phyloP scores from a whole-genome alignment of 2,797 vertebrate species.

The Pterois miles region DNA sequence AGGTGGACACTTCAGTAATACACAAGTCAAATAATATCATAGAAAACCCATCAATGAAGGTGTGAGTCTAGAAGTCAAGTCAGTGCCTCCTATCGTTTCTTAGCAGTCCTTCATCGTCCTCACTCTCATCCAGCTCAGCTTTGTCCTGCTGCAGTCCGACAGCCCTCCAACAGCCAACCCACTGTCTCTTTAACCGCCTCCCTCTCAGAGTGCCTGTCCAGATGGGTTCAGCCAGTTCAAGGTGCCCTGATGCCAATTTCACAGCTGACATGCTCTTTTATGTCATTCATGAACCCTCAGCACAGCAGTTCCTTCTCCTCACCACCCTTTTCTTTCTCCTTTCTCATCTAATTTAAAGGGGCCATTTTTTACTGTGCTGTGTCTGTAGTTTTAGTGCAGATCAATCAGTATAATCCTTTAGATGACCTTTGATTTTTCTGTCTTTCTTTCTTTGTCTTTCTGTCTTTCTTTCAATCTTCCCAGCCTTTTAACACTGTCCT shows the following conservation, averaged over 20 bases:
- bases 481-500: constrained; percentile 12
- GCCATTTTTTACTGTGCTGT: constrained; percentile 23
- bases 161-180: constrained; percentile 8
- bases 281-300: constrained; percentile 60
- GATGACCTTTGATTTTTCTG: constrained; percentile 38
- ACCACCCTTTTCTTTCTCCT: constrained; percentile 21
- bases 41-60: background rate
- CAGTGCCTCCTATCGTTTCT: constrained; percentile 11
- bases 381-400: constrained; percentile 54
- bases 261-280: constrained; percentile 80
- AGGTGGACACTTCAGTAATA: background rate
- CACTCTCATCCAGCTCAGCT: constrained; percentile 22
- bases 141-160: constrained; percentile 24
- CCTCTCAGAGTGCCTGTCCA: constrained; percentile 48
- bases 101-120: constrained; percentile 12
- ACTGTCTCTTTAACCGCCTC: constrained; percentile 39
- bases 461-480: constrained; percentile 7
- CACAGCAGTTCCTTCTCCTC: constrained; percentile 22
- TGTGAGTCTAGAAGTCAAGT: background rate
- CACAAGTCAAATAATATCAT: background rate
- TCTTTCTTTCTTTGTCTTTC: constrained; percentile 22
- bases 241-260: constrained; percentile 78
- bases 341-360: constrained; percentile 52
- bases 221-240: constrained; percentile 72
- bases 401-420: constrained; percentile 48